phyloP scores from a whole-genome alignment of 2,797 vertebrate species.

The Thunnus albacares region DNA sequence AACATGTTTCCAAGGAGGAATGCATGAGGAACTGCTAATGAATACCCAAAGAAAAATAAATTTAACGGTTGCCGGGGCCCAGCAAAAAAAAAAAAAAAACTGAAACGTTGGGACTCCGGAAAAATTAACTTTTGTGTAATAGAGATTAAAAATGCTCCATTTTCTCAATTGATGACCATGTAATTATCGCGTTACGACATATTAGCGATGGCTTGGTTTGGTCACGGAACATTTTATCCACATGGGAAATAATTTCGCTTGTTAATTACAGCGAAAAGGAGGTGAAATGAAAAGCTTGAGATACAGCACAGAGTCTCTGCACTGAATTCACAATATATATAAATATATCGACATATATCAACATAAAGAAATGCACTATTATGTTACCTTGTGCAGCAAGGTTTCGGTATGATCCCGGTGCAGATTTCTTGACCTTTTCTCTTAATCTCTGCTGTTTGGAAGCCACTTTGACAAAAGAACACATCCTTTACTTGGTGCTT shows the following conservation, averaged over 20 bases:
- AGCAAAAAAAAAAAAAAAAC: not conserved
- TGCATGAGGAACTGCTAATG: conserved; percentile 48
- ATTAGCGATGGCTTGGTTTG: conserved; percentile 61
- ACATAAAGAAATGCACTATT: not conserved
- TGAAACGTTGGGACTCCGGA: conserved; percentile 14
- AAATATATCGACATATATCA: not conserved
- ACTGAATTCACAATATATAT: conserved; percentile 10
- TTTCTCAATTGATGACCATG: conserved; percentile 70
- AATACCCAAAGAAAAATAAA: conserved; percentile 55
- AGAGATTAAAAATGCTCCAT: conserved; percentile 72
- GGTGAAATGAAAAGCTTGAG: conserved; percentile 29
- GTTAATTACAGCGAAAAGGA: conserved; percentile 64
- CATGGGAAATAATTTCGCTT: conserved; percentile 60
- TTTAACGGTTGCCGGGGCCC: conserved; percentile 37
- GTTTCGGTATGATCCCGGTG: not conserved
- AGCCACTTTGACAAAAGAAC: conserved; percentile 3
- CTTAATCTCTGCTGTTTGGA: conserved; percentile 1
- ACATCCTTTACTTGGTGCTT: not conserved
- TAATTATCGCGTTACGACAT: conserved; percentile 67
- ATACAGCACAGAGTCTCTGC: not conserved
- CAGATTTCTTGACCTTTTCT: conserved; percentile 6
- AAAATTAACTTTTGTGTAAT: conserved; percentile 64
- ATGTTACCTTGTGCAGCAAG: not conserved
- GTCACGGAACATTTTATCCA: conserved; percentile 68
- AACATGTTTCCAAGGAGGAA: conserved; percentile 22